These are phyloP conservation scores for Bombus fervidus DNA, from an alignment of 1,140 invertebrate species.

Conservation along the genomic window DNA sequence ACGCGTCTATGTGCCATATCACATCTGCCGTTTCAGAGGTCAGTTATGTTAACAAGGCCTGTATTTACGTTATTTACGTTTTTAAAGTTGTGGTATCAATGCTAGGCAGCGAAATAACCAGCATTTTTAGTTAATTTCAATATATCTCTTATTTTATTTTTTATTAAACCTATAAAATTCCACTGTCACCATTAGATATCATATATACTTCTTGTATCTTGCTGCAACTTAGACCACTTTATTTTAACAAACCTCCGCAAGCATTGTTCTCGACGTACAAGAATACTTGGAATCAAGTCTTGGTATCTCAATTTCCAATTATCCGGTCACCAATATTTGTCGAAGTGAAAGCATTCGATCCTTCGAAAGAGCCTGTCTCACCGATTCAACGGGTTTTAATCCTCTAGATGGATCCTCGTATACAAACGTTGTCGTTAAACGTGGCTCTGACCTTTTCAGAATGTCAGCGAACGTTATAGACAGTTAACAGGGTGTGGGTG, in stretches of 20 bases:
- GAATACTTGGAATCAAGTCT: neutral
- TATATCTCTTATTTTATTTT: neutral
- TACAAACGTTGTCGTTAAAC: constrained; percentile 25
- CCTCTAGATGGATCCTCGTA: constrained; percentile 29
- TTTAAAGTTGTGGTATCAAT: too few relatives aligned
- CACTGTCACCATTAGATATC: neutral
- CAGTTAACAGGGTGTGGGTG: neutral
- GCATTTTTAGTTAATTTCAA: too few relatives aligned
- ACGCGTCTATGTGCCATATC: too few relatives aligned
- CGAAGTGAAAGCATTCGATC: constrained; percentile 1
- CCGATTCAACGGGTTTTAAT: constrained; percentile 27
- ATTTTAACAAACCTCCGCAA: neutral
- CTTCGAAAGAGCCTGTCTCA: neutral
- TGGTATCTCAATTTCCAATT: constrained; percentile 17
- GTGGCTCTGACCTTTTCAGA: constrained; percentile 41
- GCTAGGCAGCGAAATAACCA: too few relatives aligned
- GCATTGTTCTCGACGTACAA: neutral
- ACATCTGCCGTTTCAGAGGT: too few relatives aligned
- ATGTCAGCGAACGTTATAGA: constrained; percentile 19
- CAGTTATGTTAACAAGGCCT: too few relatives aligned
- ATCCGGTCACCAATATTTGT: constrained; percentile 26
- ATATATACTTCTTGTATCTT: neutral
- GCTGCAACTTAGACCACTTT: too few relatives aligned
- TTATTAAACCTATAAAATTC: neutral
- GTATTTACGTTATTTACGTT: too few relatives aligned